Conservation (phyloP, 2,113 vertebrate species). For the Himantopus leucocephalus region DNA sequence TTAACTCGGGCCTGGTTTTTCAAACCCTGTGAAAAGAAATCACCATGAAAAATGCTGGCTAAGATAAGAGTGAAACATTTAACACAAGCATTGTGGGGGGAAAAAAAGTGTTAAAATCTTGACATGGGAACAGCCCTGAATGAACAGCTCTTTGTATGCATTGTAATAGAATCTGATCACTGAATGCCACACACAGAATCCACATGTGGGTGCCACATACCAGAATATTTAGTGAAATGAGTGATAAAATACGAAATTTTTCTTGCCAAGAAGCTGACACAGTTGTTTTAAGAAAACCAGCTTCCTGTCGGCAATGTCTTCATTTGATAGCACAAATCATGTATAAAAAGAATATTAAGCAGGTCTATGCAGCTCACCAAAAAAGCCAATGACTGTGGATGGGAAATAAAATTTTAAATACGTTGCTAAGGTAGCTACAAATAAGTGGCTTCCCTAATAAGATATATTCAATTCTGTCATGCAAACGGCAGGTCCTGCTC, state of each 20-base stretch:
- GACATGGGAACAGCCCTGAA: neutral
- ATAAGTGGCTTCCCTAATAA: neutral
- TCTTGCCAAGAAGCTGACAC: neutral
- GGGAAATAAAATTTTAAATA: neutral
- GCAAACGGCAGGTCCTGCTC: neutral
- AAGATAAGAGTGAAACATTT: neutral
- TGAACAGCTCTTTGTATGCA: neutral
- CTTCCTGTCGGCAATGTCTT: neutral
- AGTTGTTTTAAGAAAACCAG: neutral
- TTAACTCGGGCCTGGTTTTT: constrained; percentile 93
- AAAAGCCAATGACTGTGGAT: neutral
- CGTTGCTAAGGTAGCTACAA: neutral
- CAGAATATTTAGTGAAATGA: neutral
- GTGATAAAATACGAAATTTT: neutral
- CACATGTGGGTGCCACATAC: neutral
- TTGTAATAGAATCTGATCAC: neutral
- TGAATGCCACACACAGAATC: neutral
- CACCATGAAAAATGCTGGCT: neutral
- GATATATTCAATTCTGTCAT: neutral
- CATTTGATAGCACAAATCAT: neutral
- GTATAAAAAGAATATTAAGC: neutral
- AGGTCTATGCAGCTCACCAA: neutral
- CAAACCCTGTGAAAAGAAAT: constrained; percentile 80
- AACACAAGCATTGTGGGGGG: neutral
- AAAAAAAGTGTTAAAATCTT: neutral